Base-by-base conservation (phyloP, 2,888 invertebrate species). In the Andrena hattorfiana region DNA sequence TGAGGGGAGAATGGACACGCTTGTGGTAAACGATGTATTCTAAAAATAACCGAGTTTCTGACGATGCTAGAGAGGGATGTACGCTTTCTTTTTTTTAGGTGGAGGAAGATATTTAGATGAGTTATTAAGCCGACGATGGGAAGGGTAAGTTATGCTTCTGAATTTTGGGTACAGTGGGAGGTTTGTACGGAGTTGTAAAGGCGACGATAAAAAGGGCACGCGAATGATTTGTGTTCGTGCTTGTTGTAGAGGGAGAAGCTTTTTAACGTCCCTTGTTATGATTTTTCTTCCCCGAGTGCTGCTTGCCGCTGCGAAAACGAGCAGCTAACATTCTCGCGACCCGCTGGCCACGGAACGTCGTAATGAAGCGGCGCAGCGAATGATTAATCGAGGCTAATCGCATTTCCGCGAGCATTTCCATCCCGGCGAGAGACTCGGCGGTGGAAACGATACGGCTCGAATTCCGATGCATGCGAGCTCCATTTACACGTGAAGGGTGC, bases 351-450 rank as follows among this genome's bases (percentile, higher is more conserved):
- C 81, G 28, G 60, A 80, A 54, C 70, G 42, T 59, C 30, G 56
- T 72, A 77, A 83, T 71, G 74, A 71, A 71, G 35, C 51, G 60
- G 42, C 59, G 32, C 60, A 30, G 56, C 67, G 72, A 76, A 83
- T 69, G 85, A 78, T 78, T 74, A 81, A 83, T 83, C 72, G 75
- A 72, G 64, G 49, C 67, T 87, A 87, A 86, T 87, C 83, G 71
- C 23, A 73, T 85, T 87, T 87, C 85, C 85, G 76, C 2, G 13
- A 63, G 74, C 70, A 87, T 87, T 87, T 87, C 86, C 87, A 85
- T 80, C 51, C 64, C 75, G 78, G 54, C 48, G 77, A 85, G 66
- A 67, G 80, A 74, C 64, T 78, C 75, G 60, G 28, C 67, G 26
- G 26, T 42, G 42, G 62, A 64, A 76, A 63, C 68, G 85, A 76